phyloP scores from a whole-genome alignment of 2,113 vertebrate genomes.

The Centropus bengalensis region DNA sequence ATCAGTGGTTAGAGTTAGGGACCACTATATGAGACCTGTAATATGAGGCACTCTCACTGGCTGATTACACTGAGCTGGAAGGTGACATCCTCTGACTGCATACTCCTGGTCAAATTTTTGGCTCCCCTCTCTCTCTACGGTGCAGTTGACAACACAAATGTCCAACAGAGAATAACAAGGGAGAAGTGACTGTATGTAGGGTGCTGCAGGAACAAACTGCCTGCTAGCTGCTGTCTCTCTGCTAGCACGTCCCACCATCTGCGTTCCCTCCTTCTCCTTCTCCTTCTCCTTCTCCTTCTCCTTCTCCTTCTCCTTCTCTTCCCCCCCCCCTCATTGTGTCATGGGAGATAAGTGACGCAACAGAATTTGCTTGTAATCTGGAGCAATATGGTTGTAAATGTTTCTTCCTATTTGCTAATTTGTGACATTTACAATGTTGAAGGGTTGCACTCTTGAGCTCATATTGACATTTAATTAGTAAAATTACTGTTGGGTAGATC shows the following conservation, averaged over 20 bases:
- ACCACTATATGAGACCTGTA: background rate
- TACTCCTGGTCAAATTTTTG: background rate
- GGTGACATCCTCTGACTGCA: background rate
- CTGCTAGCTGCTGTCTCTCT: background rate
- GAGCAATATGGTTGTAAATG: background rate
- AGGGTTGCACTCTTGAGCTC: background rate
- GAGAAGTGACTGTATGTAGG: rapidly evolving
- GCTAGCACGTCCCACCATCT: rapidly evolving
- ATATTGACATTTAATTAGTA: slow-evolving; percentile 40
- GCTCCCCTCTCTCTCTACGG: background rate
- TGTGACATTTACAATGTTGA: background rate
- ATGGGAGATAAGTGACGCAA: background rate
- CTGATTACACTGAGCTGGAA: background rate
- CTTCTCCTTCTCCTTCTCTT: background rate
- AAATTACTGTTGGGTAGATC: background rate
- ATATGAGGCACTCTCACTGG: background rate
- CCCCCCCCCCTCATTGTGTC: rapidly evolving
- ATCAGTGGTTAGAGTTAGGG: background rate
- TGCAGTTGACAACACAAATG: background rate
- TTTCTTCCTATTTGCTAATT: background rate
- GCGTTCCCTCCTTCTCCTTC: background rate
- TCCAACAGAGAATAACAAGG: background rate
- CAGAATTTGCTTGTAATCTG: background rate
- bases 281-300: too few species aligned
- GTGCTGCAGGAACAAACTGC: background rate